Evolutionary conservation across 2,113 vertebrate species (phyloP).

Genomic region (Taxidea taxus): DNA sequence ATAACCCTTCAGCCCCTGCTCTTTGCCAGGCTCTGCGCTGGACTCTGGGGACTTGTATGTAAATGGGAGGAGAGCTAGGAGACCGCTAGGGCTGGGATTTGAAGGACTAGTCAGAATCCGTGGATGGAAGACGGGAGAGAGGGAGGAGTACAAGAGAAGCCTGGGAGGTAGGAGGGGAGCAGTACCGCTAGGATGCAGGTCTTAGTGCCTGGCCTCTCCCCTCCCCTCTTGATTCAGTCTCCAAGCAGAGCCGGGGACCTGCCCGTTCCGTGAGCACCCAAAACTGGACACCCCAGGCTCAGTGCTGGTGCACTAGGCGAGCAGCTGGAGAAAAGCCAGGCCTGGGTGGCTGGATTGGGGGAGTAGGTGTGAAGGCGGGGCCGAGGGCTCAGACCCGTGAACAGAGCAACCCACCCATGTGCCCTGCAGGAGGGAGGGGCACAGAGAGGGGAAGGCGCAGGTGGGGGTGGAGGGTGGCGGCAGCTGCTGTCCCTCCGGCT

Average conservation of each 20-base stretch:
- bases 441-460: fast-evolving
- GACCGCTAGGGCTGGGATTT: neutral
- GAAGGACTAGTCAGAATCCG: neutral
- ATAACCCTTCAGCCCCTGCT: neutral
- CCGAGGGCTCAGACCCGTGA: neutral
- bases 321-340: neutral
- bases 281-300: neutral
- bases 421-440: neutral
- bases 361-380: fast-evolving
- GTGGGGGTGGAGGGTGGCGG: neutral
- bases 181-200: neutral
- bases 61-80: neutral
- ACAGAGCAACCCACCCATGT: neutral
- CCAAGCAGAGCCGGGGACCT: neutral
- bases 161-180: too few relatives aligned
- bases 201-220: neutral
- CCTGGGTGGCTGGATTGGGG: neutral
- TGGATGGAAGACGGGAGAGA: fast-evolving
- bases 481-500: neutral
- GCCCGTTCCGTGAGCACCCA: neutral
- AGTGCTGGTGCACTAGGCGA: fast-evolving
- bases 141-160: neutral
- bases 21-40: neutral
- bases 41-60: neutral
- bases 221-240: neutral